A percentile compares a stretch with the other conserved stretches of the same genome.
Evolutionary conservation across 2,797 vertebrate species (phyloP).

Genomic region (Chelon labrosus): DNA sequence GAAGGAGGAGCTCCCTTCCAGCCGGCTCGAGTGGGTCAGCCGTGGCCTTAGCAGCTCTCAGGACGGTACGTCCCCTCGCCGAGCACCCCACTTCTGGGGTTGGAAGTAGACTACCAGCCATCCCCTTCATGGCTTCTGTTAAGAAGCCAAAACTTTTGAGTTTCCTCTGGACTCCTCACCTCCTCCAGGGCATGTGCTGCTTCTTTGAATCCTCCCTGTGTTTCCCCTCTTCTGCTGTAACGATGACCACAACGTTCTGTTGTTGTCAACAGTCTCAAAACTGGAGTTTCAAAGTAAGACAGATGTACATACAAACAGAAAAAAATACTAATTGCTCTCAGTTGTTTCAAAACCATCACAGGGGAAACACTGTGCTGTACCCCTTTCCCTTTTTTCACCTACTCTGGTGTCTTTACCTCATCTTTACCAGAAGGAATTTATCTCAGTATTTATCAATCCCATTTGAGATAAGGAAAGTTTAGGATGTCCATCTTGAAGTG

Average conservation of each 20-base stretch:
- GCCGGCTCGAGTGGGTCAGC: conserved; percentile 93
- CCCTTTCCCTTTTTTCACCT: conserved; percentile 11
- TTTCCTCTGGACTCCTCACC: conserved; percentile 67
- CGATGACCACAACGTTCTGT: not conserved
- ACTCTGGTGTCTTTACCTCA: conserved; percentile 28
- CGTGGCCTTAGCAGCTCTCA: conserved; percentile 95
- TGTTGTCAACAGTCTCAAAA: conserved; percentile 2
- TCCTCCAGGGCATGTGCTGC: conserved; percentile 46
- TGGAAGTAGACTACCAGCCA: conserved; percentile 91
- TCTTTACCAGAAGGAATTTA: conserved; percentile 30
- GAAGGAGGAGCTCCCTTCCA: conserved; percentile 90
- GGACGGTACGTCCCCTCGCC: conserved; percentile 96
- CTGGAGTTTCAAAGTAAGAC: conserved; percentile 12
- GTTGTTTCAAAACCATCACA: not conserved
- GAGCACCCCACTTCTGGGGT: conserved; percentile 92
- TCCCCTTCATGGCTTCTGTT: conserved; percentile 72
- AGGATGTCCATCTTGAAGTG: not conserved
- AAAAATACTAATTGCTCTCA: not conserved
- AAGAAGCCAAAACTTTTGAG: conserved; percentile 68
- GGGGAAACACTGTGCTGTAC: conserved; percentile 51
- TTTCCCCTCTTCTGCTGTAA: conserved; percentile 32
- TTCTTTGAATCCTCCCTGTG: conserved; percentile 32
- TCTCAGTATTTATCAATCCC: conserved; percentile 58
- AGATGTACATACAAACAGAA: conserved; percentile 15
- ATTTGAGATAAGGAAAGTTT: not conserved